A percentile compares a stretch with the other conserved stretches of the same genome.
These are phyloP conservation scores for Caenorhabditis angaria DNA, from an alignment of 2,888 invertebrate species.

Conservation along the genomic window DNA sequence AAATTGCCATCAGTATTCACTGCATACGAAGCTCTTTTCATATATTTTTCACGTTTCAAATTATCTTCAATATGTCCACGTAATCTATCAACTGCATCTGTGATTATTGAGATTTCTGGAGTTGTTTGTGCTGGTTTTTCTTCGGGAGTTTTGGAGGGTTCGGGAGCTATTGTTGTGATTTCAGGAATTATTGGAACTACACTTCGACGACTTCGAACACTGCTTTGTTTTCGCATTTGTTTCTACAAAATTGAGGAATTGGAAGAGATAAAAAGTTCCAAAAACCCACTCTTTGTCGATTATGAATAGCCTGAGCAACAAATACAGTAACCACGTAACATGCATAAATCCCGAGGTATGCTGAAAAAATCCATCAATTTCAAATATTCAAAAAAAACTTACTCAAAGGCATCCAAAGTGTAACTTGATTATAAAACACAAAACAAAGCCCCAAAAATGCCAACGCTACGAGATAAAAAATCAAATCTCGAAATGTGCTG, in stretches of 20 bases:
- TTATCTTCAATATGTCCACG: slow-evolving; percentile 28
- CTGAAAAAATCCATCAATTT: slow-evolving; percentile 54
- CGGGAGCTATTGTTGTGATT: neutral
- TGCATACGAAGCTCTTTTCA: slow-evolving; percentile 30
- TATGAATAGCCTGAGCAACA: slow-evolving; percentile 65
- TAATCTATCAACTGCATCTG: slow-evolving; percentile 36
- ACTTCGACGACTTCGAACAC: slow-evolving; percentile 17
- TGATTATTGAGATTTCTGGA: slow-evolving; percentile 30
- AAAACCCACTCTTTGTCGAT: slow-evolving; percentile 17
- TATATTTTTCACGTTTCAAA: slow-evolving; percentile 5
- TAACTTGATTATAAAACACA: slow-evolving; percentile 74
- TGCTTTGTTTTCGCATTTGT: slow-evolving; percentile 15
- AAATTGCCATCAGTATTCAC: slow-evolving; percentile 20
- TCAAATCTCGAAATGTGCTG: slow-evolving; percentile 75
- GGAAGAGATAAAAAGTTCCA: too few relatives aligned
- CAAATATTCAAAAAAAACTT: neutral
- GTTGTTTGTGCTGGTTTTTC: too few relatives aligned
- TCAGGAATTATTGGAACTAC: slow-evolving; percentile 14
- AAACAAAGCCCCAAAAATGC: slow-evolving; percentile 75
- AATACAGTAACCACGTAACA: slow-evolving; percentile 76
- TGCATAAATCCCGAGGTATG: slow-evolving; percentile 75
- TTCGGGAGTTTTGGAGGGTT: neutral
- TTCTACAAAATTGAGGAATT: slow-evolving; percentile 9
- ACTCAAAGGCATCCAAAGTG: slow-evolving; percentile 74
- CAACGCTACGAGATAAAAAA: slow-evolving; percentile 75